Evolutionary conservation across 2,113 vertebrate genomes (phyloP).

Genomic region (Hippocampus barbouri): DNA sequence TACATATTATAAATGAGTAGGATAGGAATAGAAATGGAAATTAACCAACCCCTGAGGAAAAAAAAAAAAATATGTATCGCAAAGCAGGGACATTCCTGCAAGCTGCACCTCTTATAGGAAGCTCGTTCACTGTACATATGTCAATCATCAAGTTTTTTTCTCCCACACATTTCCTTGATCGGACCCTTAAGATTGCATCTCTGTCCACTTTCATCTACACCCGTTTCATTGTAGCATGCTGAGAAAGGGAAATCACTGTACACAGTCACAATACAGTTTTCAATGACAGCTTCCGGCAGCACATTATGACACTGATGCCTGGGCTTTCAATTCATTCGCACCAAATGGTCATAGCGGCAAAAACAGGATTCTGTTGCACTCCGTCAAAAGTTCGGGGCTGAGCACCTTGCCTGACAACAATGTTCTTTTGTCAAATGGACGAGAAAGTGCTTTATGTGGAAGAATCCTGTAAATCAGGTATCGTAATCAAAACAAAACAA

Average conservation of each 20-base stretch:
- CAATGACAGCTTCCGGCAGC: conserved; percentile 50
- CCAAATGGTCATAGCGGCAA: conserved; percentile 26
- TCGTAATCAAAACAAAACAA: not conserved
- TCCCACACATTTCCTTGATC: conserved; percentile 30
- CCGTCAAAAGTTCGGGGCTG: conserved; percentile 10
- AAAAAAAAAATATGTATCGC: not conserved
- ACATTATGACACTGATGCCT: conserved; percentile 48
- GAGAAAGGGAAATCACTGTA: conserved; percentile 22
- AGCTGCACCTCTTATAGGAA: not conserved
- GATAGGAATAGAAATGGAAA: not conserved
- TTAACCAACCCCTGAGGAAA: not conserved
- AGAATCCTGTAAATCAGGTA: too few relatives aligned
- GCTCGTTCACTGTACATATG: conserved; percentile 9
- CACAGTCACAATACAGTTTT: conserved; percentile 63
- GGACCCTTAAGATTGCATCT: conserved; percentile 25
- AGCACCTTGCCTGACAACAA: conserved; percentile 13
- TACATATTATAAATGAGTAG: not conserved
- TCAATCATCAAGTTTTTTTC: conserved; percentile 28
- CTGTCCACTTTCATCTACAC: conserved; percentile 17
- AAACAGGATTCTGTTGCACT: conserved; percentile 21
- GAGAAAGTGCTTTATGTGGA: not conserved
- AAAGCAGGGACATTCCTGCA: not conserved
- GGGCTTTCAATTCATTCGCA: conserved; percentile 61
- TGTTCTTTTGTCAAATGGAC: not conserved
- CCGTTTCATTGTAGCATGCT: conserved; percentile 4